Conservation (phyloP, 2,113 vertebrate genomes). For the Anolis carolinensis region DNA sequence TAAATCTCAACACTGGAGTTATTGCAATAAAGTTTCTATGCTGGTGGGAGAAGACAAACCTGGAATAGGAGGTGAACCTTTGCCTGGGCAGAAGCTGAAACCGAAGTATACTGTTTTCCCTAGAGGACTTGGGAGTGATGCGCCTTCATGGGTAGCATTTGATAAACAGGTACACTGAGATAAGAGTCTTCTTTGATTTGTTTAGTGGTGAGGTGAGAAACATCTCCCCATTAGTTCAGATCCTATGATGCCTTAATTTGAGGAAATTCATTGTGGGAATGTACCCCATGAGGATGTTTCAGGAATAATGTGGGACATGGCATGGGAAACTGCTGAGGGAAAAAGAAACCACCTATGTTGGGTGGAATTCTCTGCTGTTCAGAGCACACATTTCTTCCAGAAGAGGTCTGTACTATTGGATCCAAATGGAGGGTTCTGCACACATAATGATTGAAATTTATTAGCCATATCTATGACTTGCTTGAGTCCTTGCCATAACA, state of each 20-base stretch:
- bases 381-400: neutral
- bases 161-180: constrained; percentile 87
- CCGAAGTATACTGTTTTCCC: constrained; percentile 77
- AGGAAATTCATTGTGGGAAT: neutral
- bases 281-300: neutral
- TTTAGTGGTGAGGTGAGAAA: neutral
- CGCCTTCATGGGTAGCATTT: constrained; percentile 87
- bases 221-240: neutral
- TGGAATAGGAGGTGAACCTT: constrained; percentile 83
- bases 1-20: constrained; percentile 87
- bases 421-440: too few relatives aligned
- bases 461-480: too few relatives aligned
- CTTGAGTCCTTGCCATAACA: too few relatives aligned
- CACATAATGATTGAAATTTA: too few relatives aligned
- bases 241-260: neutral
- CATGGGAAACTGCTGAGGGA: neutral
- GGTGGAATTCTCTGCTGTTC: neutral
- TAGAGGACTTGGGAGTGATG: constrained; percentile 60
- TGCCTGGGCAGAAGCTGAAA: constrained; percentile 78
- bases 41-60: constrained; percentile 79
- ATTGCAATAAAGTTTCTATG: constrained; percentile 78
- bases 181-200: neutral
- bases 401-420: too few relatives aligned
- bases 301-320: neutral
- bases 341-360: neutral